phyloP scores from a whole-genome alignment of 2,888 invertebrate genomes.

The Thereva unica region DNA sequence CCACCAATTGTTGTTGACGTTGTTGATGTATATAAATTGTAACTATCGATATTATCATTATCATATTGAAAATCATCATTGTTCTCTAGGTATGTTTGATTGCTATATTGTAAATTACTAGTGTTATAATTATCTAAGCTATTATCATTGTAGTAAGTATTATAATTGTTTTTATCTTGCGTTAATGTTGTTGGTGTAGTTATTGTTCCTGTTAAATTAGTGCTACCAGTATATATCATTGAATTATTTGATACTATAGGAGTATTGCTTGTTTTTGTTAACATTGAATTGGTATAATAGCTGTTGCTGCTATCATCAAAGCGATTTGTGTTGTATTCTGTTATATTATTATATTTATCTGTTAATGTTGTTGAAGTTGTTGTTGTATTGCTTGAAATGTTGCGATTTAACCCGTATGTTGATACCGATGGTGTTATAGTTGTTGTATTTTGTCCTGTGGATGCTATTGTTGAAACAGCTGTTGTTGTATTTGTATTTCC shows the following conservation, averaged over 20 bases:
- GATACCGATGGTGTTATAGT: constrained; percentile 39
- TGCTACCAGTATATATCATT: constrained; percentile 12
- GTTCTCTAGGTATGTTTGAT: constrained; percentile 23
- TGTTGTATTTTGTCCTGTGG: constrained; percentile 35
- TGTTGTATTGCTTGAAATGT: not conserved
- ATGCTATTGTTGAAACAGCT: constrained; percentile 32
- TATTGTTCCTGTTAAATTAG: constrained; percentile 37
- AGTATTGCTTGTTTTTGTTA: constrained; percentile 30
- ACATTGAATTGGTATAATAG: constrained; percentile 18
- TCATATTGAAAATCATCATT: constrained; percentile 22
- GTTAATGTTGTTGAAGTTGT: constrained; percentile 13
- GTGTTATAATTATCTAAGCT: constrained; percentile 15
- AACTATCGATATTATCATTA: constrained; percentile 9
- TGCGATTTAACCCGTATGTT: constrained; percentile 5
- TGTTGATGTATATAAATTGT: constrained; percentile 15
- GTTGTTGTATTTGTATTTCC: constrained; percentile 12
- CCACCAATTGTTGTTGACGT: constrained; percentile 1
- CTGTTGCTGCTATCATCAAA: constrained; percentile 18
- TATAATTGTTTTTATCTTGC: constrained; percentile 26
- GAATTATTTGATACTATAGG: constrained; percentile 10
- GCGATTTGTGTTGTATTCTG: not conserved
- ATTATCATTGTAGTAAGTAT: constrained; percentile 15
- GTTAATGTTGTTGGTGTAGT: constrained; percentile 18
- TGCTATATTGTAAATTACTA: constrained; percentile 14
- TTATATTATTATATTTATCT: too few relatives aligned